phyloP scores from a whole-genome alignment of 2,888 invertebrate genomes.

The Cosmia trapezina region DNA sequence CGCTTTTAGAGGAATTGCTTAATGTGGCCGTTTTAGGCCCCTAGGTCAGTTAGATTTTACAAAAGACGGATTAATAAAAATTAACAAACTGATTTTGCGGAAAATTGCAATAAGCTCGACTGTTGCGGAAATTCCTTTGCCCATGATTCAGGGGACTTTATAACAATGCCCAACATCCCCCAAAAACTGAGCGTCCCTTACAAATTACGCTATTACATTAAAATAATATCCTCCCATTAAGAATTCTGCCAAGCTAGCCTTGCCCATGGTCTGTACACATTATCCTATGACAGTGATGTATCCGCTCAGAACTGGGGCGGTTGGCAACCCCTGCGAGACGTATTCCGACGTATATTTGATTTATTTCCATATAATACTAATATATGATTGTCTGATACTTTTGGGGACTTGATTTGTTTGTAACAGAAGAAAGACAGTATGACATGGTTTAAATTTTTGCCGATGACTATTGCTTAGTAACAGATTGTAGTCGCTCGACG shows the following conservation, averaged over 20 bases:
- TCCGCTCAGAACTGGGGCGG: conserved; percentile 28
- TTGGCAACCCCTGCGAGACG: conserved; percentile 19
- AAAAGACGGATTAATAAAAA: not conserved
- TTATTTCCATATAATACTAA: conserved; percentile 36
- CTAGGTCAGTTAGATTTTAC: not conserved
- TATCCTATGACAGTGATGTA: conserved; percentile 63
- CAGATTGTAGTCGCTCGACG: no score
- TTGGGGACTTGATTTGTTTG: conserved; percentile 9
- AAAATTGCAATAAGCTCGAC: not conserved
- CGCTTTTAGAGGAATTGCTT: no score
- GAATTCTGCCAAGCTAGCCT: conserved; percentile 47
- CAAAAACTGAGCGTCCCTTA: conserved; percentile 35
- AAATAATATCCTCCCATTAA: conserved; percentile 50
- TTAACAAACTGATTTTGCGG: not conserved
- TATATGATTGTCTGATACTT: conserved; percentile 41
- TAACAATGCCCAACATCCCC: conserved; percentile 21
- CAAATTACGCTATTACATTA: conserved; percentile 58
- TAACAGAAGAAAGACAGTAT: not conserved
- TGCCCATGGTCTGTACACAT: conserved; percentile 54
- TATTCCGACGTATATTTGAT: conserved; percentile 46
- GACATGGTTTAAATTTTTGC: not conserved
- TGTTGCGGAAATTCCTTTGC: not conserved
- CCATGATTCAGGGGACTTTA: not conserved
- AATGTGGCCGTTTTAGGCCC: no score
- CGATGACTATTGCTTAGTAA: not conserved